Percentiles rank a stretch among this genome's conserved stretches.
Conservation (phyloP, 1,140 invertebrate genomes). For the Pogonomyrmex barbatus region DNA sequence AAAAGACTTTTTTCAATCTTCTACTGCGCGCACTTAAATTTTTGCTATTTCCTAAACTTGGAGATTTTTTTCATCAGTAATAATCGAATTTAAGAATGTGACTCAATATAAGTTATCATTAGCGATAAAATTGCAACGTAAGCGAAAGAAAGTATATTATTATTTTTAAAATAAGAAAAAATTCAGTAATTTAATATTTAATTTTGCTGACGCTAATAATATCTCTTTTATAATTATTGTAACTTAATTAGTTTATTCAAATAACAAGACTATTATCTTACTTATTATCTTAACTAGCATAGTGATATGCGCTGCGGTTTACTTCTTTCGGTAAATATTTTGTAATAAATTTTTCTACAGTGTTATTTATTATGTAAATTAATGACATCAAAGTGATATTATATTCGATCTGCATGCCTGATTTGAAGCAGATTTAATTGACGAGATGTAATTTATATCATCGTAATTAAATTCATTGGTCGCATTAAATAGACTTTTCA, state of each 20-base stretch:
- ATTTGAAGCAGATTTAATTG: conserved; percentile 45
- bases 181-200: neutral
- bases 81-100: neutral
- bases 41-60: neutral
- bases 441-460: conserved; percentile 5
- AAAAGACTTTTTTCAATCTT: neutral
- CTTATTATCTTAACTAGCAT: neutral
- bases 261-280: neutral
- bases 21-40: neutral
- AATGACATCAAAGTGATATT: conserved; percentile 31
- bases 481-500: conserved; percentile 15
- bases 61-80: neutral
- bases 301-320: neutral
- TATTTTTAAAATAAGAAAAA: neutral
- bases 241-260: conserved; percentile 8
- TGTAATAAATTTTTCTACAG: neutral
- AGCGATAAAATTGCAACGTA: neutral
- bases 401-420: neutral
- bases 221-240: neutral
- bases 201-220: neutral
- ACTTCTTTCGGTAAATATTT: neutral
- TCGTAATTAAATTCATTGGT: conserved; percentile 27
- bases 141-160: neutral
- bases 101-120: neutral
- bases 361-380: conserved; percentile 23